Percentiles rank a stretch among this genome's conserved stretches.
These are phyloP conservation scores for Serranus cabrilla DNA, from an alignment of 2,797 vertebrate species.

Conservation along the genomic window DNA sequence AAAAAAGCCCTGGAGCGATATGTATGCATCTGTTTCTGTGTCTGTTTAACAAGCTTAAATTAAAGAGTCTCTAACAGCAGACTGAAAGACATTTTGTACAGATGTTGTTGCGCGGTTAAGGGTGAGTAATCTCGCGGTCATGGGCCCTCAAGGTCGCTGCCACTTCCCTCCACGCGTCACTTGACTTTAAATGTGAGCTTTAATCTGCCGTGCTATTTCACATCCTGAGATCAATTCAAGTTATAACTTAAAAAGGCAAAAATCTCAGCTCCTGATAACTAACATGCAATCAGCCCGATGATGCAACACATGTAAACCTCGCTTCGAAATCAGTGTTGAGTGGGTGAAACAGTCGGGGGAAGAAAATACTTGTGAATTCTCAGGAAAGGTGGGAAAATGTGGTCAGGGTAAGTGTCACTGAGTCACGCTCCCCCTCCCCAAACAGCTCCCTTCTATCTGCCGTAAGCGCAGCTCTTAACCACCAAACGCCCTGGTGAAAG, in stretches of 20 bases:
- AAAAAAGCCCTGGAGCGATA: conserved; percentile 1
- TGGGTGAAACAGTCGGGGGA: conserved; percentile 22
- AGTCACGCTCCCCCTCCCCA: neutral
- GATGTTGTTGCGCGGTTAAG: conserved; percentile 11
- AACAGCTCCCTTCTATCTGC: conserved; percentile 45
- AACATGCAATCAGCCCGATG: conserved; percentile 2
- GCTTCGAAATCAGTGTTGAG: conserved; percentile 21
- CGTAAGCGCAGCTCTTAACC: conserved; percentile 45
- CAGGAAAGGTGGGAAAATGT: conserved; percentile 40
- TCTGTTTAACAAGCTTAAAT: conserved; percentile 17
- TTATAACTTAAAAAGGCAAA: neutral
- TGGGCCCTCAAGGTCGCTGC: conserved; percentile 1
- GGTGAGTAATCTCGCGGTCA: conserved; percentile 20
- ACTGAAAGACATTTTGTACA: conserved; percentile 15
- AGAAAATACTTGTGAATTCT: conserved; percentile 45
- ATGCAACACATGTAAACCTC: conserved; percentile 44
- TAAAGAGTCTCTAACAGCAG: conserved; percentile 20
- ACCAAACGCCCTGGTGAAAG: conserved; percentile 34
- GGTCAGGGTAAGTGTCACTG: conserved; percentile 21
- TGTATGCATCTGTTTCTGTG: conserved; percentile 36
- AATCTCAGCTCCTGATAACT: neutral
- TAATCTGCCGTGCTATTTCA: conserved; percentile 27
- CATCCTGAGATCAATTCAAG: conserved; percentile 21
- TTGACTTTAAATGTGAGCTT: conserved; percentile 22
- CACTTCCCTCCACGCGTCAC: conserved; percentile 6